Percentiles rank a stretch among this genome's conserved stretches.
Evolutionary conservation across 1,140 invertebrate species (phyloP).

Genomic region (Mactra quadrangularis): DNA sequence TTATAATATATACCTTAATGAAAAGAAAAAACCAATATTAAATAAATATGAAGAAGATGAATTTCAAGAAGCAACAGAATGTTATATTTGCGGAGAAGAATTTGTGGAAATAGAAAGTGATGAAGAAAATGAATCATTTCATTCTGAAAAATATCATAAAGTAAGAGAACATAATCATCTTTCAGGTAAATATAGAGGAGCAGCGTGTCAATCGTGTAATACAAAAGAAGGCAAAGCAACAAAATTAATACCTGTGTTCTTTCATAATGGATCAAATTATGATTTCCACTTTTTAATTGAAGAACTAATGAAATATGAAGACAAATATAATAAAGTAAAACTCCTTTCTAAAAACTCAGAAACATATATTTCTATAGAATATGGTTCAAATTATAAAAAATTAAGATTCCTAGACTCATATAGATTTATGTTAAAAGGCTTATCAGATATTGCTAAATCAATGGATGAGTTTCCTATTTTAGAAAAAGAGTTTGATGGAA

Average conservation of each 20-base stretch:
- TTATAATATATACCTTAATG: constrained; percentile 13
- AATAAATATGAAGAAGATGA: constrained; percentile 35
- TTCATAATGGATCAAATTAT: constrained; percentile 82
- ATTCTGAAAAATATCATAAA: too few species aligned
- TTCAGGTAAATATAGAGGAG: background rate
- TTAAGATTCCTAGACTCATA: background rate
- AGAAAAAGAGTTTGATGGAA: constrained; percentile 4
- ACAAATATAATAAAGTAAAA: constrained; percentile 72
- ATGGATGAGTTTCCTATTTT: background rate
- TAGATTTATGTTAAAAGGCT: constrained; percentile 1
- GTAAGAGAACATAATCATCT: constrained; percentile 22
- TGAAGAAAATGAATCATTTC: constrained; percentile 44
- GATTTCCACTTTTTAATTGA: constrained; percentile 79
- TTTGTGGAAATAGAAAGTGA: constrained; percentile 30
- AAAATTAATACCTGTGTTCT: constrained; percentile 76
- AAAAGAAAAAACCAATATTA: constrained; percentile 54
- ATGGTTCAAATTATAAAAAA: background rate
- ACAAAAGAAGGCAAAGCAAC: background rate
- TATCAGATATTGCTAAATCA: background rate
- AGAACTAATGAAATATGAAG: constrained; percentile 67
- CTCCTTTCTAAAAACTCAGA: constrained; percentile 81
- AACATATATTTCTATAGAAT: constrained; percentile 32
- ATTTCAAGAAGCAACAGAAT: constrained; percentile 50
- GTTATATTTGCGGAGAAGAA: constrained; percentile 49
- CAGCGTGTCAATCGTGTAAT: background rate